Base-by-base conservation (phyloP, 2,797 vertebrate species). In the Epinephelus awoara region DNA sequence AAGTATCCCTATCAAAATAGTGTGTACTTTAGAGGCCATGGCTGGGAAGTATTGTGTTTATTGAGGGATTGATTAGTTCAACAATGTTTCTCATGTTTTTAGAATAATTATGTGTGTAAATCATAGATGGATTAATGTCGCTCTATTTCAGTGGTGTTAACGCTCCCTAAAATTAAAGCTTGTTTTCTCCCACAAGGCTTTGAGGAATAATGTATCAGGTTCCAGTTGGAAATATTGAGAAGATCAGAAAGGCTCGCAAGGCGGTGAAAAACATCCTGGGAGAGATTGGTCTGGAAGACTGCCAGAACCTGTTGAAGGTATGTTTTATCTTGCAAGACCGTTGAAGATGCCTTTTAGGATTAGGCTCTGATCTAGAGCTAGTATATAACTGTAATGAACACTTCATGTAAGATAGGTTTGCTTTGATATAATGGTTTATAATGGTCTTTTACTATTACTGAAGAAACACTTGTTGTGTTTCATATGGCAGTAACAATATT, bases 241-340 rank as follows among this genome's bases (percentile, higher is more conserved):
- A 95, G 92, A 97, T 99, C 89, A 95, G 98, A 90, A 98, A 96
- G 94, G 96, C 97, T 34, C 96, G 98, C 51, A 98, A 96, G 90
- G 96, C 96, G 67, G 98, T 99, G 82, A 99, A 99, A 91, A 94
- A 93, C 71, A 96, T 99, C 88, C 94, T 99, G 49, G 90, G 95
- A 89, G 97, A 99, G 79, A 96, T 99, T 72, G 98, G 98, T n/a
- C 96, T 98, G 64, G 97, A 99, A 89, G 96, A 92, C 88, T 99
- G 98, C 92, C 90, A 94, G 27, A 91, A 83, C n/a, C 61, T 91
- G 46, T 82, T 93, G 19, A 88, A 94, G 94, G 96, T 96, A 86
- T 12, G 93, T 70, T 57, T 63, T 8, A 44, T 67, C 1, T 2
- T 34, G 3, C 11, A 64, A 13, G 21, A 18, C 5, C 59, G 67